Base-by-base conservation (phyloP, 1,140 invertebrate species). In the Akabosia matsudoensis region DNA sequence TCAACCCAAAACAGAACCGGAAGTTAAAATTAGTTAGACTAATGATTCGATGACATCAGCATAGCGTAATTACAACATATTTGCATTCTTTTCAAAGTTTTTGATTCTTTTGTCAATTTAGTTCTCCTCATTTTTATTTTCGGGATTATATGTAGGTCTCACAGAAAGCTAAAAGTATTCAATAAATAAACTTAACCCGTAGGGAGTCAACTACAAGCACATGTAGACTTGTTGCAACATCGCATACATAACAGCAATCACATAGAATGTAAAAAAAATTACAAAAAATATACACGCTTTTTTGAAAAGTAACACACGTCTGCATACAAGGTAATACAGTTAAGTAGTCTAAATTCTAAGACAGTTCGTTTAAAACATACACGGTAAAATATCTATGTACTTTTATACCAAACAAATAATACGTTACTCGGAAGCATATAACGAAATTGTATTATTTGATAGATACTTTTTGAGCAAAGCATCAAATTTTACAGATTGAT, bases 381-480 rank as follows among this genome's bases (percentile, higher is more conserved):
- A 67, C 28, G 28, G 61, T 67, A 67, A 28, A 30, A 67, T 67
- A 13, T 67, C 10, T 31, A 67, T 67, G 61, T 67, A 30, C 61
- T 67, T 67, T 67, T 30, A 30, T 28, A 67, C 24, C 61, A 67
- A 30, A 67, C 61, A 67, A 67, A 67, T 67, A 67, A 67, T 13
- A 30, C 28, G 54, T 56, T 56, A 3, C 28, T 30, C 61, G 10
- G 14, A 61, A 61, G 22, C 22, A 61, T n/a, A 22, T 67, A 30
- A 67, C 28, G n/a, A 1, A 67, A 67, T 4, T 67, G 4, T 22
- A 31, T 67, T 67, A 67, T 67, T 67, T 31, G 24, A 13, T 31
- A 67, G 61, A 67, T 31, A 67, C 61, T 67, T 67, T 67, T 67
- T 67, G 61, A 67, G 61, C 61, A 67, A 67, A 67, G 61, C 61